Evolutionary conservation across 2,113 vertebrate species (phyloP).

Genomic region (Otus sunia): DNA sequence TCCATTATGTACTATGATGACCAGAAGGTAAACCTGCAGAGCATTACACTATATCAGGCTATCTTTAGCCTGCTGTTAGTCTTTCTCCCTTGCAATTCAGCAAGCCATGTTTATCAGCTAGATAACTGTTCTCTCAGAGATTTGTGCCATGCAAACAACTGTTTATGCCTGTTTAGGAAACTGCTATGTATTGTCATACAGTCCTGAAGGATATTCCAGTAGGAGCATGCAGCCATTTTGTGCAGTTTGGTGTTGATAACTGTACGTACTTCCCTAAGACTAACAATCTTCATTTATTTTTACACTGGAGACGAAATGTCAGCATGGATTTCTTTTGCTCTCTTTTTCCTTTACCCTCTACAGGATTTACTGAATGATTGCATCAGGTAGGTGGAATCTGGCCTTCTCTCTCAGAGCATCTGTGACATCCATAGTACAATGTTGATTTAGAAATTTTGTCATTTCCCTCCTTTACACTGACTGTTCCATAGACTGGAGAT

Average conservation of each 20-base stretch:
- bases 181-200: background rate
- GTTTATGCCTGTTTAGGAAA: background rate
- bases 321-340: background rate
- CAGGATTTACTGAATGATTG: background rate
- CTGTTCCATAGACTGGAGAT: background rate
- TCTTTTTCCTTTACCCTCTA: background rate
- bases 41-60: background rate
- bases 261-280: background rate
- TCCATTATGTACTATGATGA: background rate
- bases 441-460: background rate
- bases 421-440: background rate
- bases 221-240: background rate
- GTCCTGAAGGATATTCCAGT: background rate
- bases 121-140: background rate
- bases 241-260: background rate
- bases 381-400: rapidly evolving
- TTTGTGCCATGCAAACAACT: background rate
- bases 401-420: background rate
- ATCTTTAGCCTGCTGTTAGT: background rate
- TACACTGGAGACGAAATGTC: background rate
- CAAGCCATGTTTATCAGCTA: background rate
- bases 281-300: background rate
- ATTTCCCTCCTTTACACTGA: background rate
- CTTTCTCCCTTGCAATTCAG: background rate
- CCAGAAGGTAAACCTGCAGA: background rate